Evolutionary conservation across 2,113 vertebrate genomes (phyloP).

Genomic region (Chaetops frenatus): DNA sequence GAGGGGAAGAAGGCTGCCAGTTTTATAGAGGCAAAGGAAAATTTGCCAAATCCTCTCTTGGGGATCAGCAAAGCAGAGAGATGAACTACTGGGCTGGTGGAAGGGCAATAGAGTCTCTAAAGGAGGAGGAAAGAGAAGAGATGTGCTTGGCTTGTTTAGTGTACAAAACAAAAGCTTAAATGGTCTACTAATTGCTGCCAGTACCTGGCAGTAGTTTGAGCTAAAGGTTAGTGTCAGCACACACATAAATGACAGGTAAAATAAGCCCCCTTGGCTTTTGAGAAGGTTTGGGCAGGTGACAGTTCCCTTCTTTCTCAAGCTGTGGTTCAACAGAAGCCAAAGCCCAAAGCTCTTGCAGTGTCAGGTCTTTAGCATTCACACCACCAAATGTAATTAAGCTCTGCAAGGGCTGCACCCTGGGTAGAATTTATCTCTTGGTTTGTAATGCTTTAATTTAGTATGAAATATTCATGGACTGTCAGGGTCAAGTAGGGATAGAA

Average conservation of each 20-base stretch:
- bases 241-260: not conserved
- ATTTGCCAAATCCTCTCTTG: not conserved
- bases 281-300: not conserved
- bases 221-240: not conserved
- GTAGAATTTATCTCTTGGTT: not conserved
- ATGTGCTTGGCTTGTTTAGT: not conserved
- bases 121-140: not conserved
- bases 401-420: not conserved
- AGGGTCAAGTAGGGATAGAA: conserved; percentile 35
- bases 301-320: not conserved
- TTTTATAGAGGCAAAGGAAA: not conserved
- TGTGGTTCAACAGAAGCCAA: not conserved
- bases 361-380: not conserved
- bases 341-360: not conserved
- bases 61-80: not conserved
- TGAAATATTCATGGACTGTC: conserved; percentile 10
- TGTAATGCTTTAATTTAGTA: conserved; percentile 23
- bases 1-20: not conserved
- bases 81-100: not conserved
- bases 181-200: not conserved
- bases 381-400: not conserved
- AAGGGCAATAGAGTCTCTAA: not conserved
- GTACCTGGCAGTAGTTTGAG: not conserved
- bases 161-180: not conserved
- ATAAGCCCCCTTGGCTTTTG: not conserved